These are phyloP conservation scores for Calephelis perditalis DNA, from an alignment of 2,888 invertebrate genomes.

Conservation along the genomic window DNA sequence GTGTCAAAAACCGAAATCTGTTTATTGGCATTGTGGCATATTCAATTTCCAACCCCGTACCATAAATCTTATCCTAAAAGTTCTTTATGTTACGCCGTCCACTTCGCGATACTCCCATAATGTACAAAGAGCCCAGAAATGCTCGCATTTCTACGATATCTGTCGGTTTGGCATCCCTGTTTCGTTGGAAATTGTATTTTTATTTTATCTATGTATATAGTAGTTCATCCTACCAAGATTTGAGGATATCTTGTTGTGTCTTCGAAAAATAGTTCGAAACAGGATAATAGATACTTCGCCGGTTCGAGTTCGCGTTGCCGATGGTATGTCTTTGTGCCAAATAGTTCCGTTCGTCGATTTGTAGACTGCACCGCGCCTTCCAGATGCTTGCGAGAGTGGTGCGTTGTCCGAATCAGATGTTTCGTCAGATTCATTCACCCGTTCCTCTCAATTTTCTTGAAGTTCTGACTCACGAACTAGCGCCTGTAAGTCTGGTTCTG, in stretches of 20 bases:
- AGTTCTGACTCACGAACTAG: too few species aligned
- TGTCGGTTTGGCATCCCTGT: background rate
- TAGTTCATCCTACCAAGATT: background rate
- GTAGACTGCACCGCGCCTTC: too few species aligned
- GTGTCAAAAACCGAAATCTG: background rate
- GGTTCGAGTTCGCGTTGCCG: too few species aligned
- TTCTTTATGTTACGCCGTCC: background rate
- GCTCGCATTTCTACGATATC: background rate
- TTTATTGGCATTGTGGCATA: constrained; percentile 4
- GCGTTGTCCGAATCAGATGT: too few species aligned
- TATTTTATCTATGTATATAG: background rate
- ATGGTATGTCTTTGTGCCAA: too few species aligned
- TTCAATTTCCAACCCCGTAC: background rate
- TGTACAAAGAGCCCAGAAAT: background rate
- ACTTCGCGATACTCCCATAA: background rate
- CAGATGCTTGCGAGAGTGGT: too few species aligned
- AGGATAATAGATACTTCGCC: too few species aligned
- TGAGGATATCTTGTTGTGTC: background rate
- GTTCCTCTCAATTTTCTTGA: too few species aligned
- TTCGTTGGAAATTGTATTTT: background rate
- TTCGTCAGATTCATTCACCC: too few species aligned
- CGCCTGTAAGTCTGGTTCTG: too few species aligned
- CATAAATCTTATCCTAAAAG: background rate
- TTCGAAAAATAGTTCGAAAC: background rate
- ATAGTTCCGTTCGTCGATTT: too few species aligned